Conservation (phyloP, 2,888 invertebrate genomes). For the Perizoma flavofasciatum region DNA sequence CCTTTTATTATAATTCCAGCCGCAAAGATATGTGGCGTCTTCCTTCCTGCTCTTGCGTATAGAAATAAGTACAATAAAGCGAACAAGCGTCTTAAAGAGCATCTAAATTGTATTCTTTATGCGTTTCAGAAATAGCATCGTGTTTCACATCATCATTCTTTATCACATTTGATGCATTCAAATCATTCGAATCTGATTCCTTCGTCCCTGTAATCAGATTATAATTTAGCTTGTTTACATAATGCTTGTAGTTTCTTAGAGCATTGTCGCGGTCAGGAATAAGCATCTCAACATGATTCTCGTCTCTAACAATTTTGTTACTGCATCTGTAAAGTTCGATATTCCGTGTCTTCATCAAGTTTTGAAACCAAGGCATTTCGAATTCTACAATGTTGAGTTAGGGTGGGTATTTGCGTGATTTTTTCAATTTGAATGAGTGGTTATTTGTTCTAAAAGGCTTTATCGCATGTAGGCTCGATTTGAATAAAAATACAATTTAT, state of each 20-base stretch:
- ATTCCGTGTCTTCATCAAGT: conserved; percentile 52
- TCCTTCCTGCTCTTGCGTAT: conserved; percentile 27
- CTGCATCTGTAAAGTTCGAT: conserved; percentile 68
- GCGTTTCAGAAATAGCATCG: conserved; percentile 59
- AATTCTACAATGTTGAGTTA: conserved; percentile 52
- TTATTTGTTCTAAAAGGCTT: conserved; percentile 80
- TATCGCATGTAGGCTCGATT: conserved; percentile 80
- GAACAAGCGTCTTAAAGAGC: conserved; percentile 67
- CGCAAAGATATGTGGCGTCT: neutral
- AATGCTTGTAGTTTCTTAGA: conserved; percentile 52
- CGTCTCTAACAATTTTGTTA: conserved; percentile 72
- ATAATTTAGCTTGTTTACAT: conserved; percentile 58
- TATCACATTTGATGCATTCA: conserved; percentile 54
- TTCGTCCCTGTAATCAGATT: conserved; percentile 51
- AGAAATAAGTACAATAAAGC: conserved; percentile 64
- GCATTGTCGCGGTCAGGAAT: conserved; percentile 52
- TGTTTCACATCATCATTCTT: conserved; percentile 56
- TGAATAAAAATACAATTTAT: conserved; percentile 84
- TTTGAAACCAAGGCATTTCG: conserved; percentile 41
- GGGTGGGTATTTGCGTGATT: conserved; percentile 52
- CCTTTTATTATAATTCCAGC: neutral
- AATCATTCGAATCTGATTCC: conserved; percentile 56
- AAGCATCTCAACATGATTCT: conserved; percentile 59
- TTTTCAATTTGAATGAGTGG: conserved; percentile 57
- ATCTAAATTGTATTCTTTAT: conserved; percentile 65